These are phyloP conservation scores for Nezara viridula DNA, from an alignment of 2,888 invertebrate genomes.

Conservation along the genomic window DNA sequence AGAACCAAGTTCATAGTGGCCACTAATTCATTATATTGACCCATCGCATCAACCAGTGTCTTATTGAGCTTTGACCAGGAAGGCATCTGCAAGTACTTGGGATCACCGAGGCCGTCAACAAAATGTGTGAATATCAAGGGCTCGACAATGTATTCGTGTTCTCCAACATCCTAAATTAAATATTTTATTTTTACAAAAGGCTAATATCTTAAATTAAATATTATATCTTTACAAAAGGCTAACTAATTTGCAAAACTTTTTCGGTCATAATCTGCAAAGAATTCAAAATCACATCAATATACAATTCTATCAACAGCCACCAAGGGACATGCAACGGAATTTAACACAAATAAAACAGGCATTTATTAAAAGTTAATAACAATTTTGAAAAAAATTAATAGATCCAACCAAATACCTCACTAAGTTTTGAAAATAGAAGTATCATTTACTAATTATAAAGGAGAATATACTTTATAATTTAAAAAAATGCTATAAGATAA, in stretches of 20 bases:
- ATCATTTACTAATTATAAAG: too few relatives aligned
- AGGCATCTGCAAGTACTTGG: constrained; percentile 87
- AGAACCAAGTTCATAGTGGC: constrained; percentile 94
- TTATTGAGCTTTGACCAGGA: constrained; percentile 80
- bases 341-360: not conserved
- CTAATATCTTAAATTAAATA: too few relatives aligned
- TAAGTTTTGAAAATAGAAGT: too few relatives aligned
- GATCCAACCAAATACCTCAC: not conserved
- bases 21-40: constrained; percentile 88
- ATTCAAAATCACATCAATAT: not conserved
- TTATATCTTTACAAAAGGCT: not conserved
- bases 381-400: too few relatives aligned
- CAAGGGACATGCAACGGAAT: not conserved
- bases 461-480: not conserved
- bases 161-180: constrained; percentile 76
- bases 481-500: not conserved
- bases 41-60: constrained; percentile 84
- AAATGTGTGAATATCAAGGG: constrained; percentile 95
- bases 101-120: constrained; percentile 90
- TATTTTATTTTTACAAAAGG: not conserved
- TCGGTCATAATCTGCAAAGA: not conserved
- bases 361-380: not conserved
- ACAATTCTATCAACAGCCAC: not conserved
- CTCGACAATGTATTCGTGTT: constrained; percentile 78
- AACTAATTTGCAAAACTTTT: too few relatives aligned